Evolutionary conservation across 2,888 invertebrate species (phyloP).

Genomic region (Drosophila stalkeri): DNA sequence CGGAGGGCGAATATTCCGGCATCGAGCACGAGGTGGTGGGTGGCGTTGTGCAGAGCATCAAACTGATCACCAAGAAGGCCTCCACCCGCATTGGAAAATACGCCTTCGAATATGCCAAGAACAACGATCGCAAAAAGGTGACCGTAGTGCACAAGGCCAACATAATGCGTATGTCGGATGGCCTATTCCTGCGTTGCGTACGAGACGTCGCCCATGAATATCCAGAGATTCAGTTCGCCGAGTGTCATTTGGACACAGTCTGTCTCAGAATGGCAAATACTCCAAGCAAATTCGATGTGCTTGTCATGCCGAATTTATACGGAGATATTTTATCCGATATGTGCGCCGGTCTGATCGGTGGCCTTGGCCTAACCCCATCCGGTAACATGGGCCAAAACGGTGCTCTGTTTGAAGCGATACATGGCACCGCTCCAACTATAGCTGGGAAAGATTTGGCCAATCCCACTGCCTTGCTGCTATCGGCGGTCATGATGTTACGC

Average conservation of each 20-base stretch:
- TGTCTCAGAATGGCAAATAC: slow-evolving; percentile 99
- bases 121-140: slow-evolving; percentile 95
- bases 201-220: slow-evolving; percentile 96
- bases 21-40: slow-evolving; percentile 99
- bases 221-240: slow-evolving; percentile 97
- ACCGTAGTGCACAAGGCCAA: slow-evolving; percentile 99
- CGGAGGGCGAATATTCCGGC: slow-evolving; percentile 99
- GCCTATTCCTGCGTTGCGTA: slow-evolving; percentile 97
- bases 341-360: slow-evolving; percentile 99
- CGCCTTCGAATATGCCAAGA: slow-evolving; percentile 97
- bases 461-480: slow-evolving; percentile 98
- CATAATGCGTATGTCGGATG: slow-evolving; percentile 99
- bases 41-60: slow-evolving; percentile 99
- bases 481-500: slow-evolving; percentile 99
- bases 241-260: slow-evolving; percentile 99
- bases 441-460: slow-evolving; percentile 99
- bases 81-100: slow-evolving; percentile 98
- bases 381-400: slow-evolving; percentile 99
- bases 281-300: slow-evolving; percentile 97
- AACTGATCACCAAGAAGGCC: slow-evolving; percentile 99
- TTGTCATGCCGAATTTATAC: slow-evolving; percentile 99
- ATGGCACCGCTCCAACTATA: slow-evolving; percentile 98
- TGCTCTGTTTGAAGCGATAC: slow-evolving; percentile 99
- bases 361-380: slow-evolving; percentile 98
- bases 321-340: slow-evolving; percentile 99